Percentiles rank a stretch among this genome's conserved stretches.
Conservation (phyloP, 2,888 invertebrate species). For the Chaetogeoica ovagalla region DNA sequence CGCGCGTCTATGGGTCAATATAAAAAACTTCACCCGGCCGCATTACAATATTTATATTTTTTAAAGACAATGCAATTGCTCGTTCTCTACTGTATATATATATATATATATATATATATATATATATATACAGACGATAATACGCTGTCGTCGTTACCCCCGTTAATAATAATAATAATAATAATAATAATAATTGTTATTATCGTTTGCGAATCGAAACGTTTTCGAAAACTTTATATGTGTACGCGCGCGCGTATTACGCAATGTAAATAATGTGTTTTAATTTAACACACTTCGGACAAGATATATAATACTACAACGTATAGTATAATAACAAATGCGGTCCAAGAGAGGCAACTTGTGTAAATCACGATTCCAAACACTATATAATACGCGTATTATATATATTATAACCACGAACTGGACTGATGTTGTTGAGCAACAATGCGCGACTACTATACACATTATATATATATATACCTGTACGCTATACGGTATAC, state of each 20-base stretch:
- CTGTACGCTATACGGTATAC: too few relatives aligned
- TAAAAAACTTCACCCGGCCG: too few relatives aligned
- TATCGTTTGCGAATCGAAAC: not conserved
- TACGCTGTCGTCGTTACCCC: too few relatives aligned
- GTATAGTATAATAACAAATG: not conserved
- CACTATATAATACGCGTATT: slow-evolving; percentile 14
- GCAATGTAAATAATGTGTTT: slow-evolving; percentile 29
- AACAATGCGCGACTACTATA: slow-evolving; percentile 30
- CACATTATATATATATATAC: not conserved
- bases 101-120: too few relatives aligned
- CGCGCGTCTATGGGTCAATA: too few relatives aligned
- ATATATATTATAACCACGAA: slow-evolving; percentile 12
- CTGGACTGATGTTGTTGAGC: slow-evolving; percentile 42
- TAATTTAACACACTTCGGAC: slow-evolving; percentile 37
- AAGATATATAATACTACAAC: not conserved
- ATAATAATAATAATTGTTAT: too few relatives aligned
- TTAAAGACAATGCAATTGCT: too few relatives aligned
- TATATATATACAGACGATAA: too few relatives aligned
- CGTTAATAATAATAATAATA: too few relatives aligned
- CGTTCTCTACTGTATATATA: too few relatives aligned
- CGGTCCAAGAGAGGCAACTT: slow-evolving; percentile 29
- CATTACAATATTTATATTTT: too few relatives aligned
- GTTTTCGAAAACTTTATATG: slow-evolving; percentile 13
- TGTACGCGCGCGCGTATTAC: not conserved
- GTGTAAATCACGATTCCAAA: slow-evolving; percentile 46